Conservation (phyloP, 2,888 invertebrate genomes). For the Polydesmus complanatus region DNA sequence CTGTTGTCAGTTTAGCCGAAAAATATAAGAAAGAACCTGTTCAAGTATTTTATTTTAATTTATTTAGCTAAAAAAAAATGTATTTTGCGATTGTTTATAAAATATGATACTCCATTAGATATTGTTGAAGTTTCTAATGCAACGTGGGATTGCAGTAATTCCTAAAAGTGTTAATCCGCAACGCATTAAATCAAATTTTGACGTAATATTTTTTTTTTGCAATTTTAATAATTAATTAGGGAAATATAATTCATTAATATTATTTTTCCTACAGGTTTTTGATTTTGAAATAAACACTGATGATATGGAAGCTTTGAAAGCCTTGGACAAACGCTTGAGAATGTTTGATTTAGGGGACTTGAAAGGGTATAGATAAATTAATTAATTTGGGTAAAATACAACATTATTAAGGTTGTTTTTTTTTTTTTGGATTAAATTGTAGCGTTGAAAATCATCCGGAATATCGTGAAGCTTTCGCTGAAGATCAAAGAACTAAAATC, state of each 20-base stretch:
- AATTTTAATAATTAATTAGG: neutral
- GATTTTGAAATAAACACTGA: slow-evolving; percentile 7
- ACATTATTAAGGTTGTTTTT: neutral
- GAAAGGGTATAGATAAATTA: neutral
- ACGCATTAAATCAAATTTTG: slow-evolving; percentile 27
- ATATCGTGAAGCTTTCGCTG: neutral
- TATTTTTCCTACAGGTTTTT: no score
- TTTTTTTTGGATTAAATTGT: neutral
- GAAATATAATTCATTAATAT: no score
- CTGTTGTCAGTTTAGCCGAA: slow-evolving; percentile 17
- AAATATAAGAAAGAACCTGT: slow-evolving; percentile 23
- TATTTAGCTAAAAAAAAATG: neutral
- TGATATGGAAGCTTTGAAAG: slow-evolving; percentile 1
- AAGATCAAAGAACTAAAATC: slow-evolving; percentile 5
- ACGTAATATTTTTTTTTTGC: slow-evolving; percentile 21
- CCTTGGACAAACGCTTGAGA: neutral
- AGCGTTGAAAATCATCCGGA: neutral
- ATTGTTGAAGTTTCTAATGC: slow-evolving; percentile 26
- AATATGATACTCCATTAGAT: slow-evolving; percentile 22
- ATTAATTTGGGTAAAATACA: neutral
- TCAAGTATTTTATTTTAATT: slow-evolving; percentile 18
- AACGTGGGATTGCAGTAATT: slow-evolving; percentile 26
- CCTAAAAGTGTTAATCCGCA: slow-evolving; percentile 28
- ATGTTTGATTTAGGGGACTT: neutral
- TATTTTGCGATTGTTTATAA: neutral